Conservation (phyloP, 2,888 invertebrate genomes). For the Parnassius apollo region DNA sequence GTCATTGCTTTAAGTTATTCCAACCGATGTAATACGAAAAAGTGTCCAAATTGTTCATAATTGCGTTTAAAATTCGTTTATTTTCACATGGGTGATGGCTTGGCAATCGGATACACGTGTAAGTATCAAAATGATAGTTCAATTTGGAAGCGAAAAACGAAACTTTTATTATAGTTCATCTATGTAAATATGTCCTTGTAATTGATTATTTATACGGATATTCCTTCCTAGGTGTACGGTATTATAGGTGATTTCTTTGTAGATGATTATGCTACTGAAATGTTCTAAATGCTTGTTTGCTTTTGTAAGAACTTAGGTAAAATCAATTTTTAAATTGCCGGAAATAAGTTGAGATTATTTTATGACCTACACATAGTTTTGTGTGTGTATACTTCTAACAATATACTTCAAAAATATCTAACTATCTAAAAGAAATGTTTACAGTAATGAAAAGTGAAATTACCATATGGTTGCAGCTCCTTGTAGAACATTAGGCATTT, state of each 20-base stretch:
- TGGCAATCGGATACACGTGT: conserved; percentile 80
- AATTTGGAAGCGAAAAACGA: conserved; percentile 1
- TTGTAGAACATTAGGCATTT: too few relatives aligned
- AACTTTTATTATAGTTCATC: conserved; percentile 18
- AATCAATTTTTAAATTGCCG: too few relatives aligned
- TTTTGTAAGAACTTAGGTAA: too few relatives aligned
- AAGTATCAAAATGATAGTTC: conserved; percentile 41
- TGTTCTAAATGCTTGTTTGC: neutral
- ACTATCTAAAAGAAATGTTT: too few relatives aligned
- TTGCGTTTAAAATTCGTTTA: conserved; percentile 69
- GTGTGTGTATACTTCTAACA: too few relatives aligned
- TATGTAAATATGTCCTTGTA: conserved; percentile 61
- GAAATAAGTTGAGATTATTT: too few relatives aligned
- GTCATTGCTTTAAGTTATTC: conserved; percentile 73
- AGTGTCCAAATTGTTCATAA: conserved; percentile 71
- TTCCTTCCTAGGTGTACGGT: conserved; percentile 31
- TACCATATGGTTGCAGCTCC: too few relatives aligned
- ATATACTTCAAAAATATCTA: too few relatives aligned
- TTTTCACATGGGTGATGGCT: conserved; percentile 80
- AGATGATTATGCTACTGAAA: neutral
- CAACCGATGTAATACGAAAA: conserved; percentile 63
- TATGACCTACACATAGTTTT: too few relatives aligned
- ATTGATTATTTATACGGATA: conserved; percentile 60
- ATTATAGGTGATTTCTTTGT: conserved; percentile 1
- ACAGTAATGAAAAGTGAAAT: too few relatives aligned